Evolutionary conservation across 2,113 vertebrate genomes (phyloP), one percentile per base, ranked within the genome.

Genomic region (Pterophyllum scalare): DNA sequence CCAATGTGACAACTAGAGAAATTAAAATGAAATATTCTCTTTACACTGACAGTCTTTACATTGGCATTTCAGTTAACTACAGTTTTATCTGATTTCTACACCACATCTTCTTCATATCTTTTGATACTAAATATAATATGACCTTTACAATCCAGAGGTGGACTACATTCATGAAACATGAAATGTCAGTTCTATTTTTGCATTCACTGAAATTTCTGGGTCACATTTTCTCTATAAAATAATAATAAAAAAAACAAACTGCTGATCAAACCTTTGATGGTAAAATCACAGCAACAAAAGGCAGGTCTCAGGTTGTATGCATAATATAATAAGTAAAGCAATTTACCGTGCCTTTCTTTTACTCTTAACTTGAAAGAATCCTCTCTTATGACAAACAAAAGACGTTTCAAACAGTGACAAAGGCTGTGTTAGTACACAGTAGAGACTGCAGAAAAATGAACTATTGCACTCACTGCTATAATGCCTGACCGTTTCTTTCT

Each of bases 1-100:
- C 98, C 83, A 99, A 93, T n/a, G 97, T 98, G 57, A 99, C 97
- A 94, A 97, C 98, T 99, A 81, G 13, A 79, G 13, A 60, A 54
- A 89, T 64, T 2, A n/a, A 85, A 60, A 84, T 11, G 4, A 83
- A 61, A 74, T 8, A 2, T 58, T 31, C 0, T 54, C 62, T 67
- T 67, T 67, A 46, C 33, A 38, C n/a, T n/a, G 19, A 62, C 60
- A 62, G 2, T 64, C 13, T 43, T 65, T 0, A 43, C 43, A 28
- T 31, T 52, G 1, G 12, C 20, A 54, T 54, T 54, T 54, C 52
- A 54, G 46, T 54, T 72, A 33, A 33, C 46, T 72, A 33, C 52
- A 19, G 24, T 33, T 54, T 72, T 54, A 72, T 49, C 19, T n/a
- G 26, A 20, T 72, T 28, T 54, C 26, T 54, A 14, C n/a, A 31